Percentiles rank a stretch among this genome's conserved stretches.
Conservation (phyloP, 2,113 vertebrate genomes). For the Dasypus novemcinctus region DNA sequence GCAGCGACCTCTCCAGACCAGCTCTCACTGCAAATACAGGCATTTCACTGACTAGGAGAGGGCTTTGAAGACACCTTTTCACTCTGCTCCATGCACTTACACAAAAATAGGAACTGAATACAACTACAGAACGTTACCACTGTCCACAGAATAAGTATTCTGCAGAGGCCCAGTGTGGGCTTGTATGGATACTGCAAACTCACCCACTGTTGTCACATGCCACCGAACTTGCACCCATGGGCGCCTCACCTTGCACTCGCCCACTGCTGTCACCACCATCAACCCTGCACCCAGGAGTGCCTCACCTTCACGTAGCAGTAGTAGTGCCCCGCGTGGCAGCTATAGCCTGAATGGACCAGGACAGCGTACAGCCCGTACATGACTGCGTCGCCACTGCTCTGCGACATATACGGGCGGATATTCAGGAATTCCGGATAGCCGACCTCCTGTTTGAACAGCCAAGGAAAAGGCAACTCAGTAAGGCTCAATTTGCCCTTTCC, state of each 20-base stretch:
- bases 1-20: neutral
- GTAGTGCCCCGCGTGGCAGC: slow-evolving; percentile 96
- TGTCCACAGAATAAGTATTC: neutral
- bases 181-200: accelerated
- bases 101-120: accelerated
- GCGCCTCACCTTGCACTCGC: slow-evolving; percentile 81
- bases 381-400: slow-evolving; percentile 89
- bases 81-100: accelerated
- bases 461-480: accelerated
- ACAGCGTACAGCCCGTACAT: slow-evolving; percentile 94
- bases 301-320: slow-evolving; percentile 97
- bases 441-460: slow-evolving; percentile 87
- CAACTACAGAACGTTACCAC: accelerated
- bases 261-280: accelerated
- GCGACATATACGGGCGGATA: slow-evolving; percentile 95
- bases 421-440: slow-evolving; percentile 95
- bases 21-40: no score
- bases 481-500: neutral
- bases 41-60: no score
- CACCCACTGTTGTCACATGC: accelerated
- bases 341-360: slow-evolving; percentile 96
- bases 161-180: accelerated
- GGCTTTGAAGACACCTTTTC: neutral
- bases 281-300: accelerated
- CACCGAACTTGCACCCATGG: accelerated